Evolutionary conservation across 2,797 vertebrate genomes (phyloP).

Genomic region (Trachurus trachurus): DNA sequence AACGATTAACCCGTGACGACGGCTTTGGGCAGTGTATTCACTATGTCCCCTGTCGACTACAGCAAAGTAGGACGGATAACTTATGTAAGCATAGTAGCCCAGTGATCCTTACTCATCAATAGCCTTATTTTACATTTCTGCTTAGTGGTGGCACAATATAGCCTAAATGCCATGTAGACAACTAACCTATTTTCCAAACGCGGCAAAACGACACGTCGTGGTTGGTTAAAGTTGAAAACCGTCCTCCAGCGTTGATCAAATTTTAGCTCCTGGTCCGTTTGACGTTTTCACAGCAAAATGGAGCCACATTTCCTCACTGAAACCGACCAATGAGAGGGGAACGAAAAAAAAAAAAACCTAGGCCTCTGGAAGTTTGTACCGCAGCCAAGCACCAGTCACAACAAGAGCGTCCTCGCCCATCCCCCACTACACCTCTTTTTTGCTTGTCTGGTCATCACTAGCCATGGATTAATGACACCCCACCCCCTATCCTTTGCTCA

Average conservation of each 20-base stretch:
- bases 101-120: too few relatives aligned
- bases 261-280: slow-evolving; percentile 11
- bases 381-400: slow-evolving; percentile 81
- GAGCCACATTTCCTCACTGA: slow-evolving; percentile 34
- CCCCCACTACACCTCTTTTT: slow-evolving; percentile 88
- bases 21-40: background rate
- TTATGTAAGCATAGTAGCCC: background rate
- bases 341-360: slow-evolving; percentile 15
- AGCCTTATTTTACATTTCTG: background rate
- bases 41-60: background rate
- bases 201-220: slow-evolving; percentile 22
- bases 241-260: slow-evolving; percentile 22
- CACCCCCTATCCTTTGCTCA: slow-evolving; percentile 89
- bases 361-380: slow-evolving; percentile 73
- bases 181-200: slow-evolving; percentile 65
- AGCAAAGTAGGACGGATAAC: fast-evolving
- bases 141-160: background rate
- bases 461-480: slow-evolving; percentile 88
- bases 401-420: slow-evolving; percentile 82
- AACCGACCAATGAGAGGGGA: slow-evolving; percentile 45
- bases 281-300: slow-evolving; percentile 28
- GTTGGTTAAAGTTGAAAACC: slow-evolving; percentile 1
- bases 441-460: slow-evolving; percentile 88
- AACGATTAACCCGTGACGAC: slow-evolving; percentile 39
- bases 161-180: background rate